These are phyloP conservation scores for Folsomia candida DNA, from an alignment of 2,888 invertebrate genomes.

Conservation along the genomic window DNA sequence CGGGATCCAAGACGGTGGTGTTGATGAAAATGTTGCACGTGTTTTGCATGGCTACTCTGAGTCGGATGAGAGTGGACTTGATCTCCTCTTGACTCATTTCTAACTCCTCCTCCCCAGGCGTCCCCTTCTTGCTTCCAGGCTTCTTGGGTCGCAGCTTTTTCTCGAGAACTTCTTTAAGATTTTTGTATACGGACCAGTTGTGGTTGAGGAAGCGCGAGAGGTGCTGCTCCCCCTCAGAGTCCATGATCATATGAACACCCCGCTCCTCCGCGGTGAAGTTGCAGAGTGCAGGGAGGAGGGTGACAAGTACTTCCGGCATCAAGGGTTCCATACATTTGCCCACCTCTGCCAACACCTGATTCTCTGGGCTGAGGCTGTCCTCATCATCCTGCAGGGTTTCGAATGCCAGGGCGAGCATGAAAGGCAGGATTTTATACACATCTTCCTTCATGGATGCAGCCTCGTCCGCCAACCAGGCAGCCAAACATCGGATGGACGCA, in stretches of 20 bases:
- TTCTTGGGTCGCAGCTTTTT: constrained; percentile 46
- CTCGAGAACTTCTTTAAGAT: constrained; percentile 64
- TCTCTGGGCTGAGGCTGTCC: constrained; percentile 45
- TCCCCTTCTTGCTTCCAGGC: constrained; percentile 39
- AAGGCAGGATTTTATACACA: constrained; percentile 76
- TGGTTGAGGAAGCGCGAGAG: constrained; percentile 75
- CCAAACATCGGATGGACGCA: constrained; percentile 77
- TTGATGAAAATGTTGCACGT: constrained; percentile 91
- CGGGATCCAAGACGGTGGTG: constrained; percentile 80
- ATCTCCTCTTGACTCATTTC: constrained; percentile 70
- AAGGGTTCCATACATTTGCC: constrained; percentile 49
- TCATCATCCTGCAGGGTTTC: constrained; percentile 64
- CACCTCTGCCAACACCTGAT: constrained; percentile 45
- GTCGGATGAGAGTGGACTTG: constrained; percentile 75
- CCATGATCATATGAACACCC: constrained; percentile 48
- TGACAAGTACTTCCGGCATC: constrained; percentile 67
- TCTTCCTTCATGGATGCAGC: constrained; percentile 82
- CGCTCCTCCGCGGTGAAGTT: constrained; percentile 89
- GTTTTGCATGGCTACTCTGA: constrained; percentile 79
- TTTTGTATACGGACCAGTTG: constrained; percentile 82
- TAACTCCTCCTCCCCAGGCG: constrained; percentile 65
- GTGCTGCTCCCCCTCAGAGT: constrained; percentile 69
- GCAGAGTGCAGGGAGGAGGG: constrained; percentile 84
- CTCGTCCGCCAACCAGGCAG: constrained; percentile 89
- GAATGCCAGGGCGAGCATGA: constrained; percentile 74